A percentile compares a stretch with the other conserved stretches of the same genome.
Conservation (phyloP, 2,888 invertebrate genomes). For the Andrena flavipes region DNA sequence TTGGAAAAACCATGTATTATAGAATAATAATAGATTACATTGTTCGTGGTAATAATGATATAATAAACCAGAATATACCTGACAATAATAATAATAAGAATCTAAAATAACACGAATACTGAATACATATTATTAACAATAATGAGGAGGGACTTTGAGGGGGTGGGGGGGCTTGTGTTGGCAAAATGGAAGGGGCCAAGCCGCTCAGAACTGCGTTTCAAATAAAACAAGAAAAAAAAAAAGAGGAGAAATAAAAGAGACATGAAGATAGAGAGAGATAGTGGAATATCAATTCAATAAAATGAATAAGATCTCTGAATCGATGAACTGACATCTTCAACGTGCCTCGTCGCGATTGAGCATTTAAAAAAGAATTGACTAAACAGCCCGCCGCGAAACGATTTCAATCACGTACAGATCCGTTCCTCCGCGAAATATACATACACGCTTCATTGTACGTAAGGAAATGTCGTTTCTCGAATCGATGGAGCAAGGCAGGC, state of each 20-base stretch:
- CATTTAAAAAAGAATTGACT: slow-evolving; percentile 41
- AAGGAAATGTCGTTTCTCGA: slow-evolving; percentile 4
- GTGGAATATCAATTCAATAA: slow-evolving; percentile 34
- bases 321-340: slow-evolving; percentile 35
- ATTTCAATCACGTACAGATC: slow-evolving; percentile 27
- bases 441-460: neutral
- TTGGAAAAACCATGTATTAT: slow-evolving; percentile 75
- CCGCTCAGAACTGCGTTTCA: slow-evolving; percentile 62
- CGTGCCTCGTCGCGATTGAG: slow-evolving; percentile 16
- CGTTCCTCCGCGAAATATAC: slow-evolving; percentile 32
- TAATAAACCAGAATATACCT: slow-evolving; percentile 75
- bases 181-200: slow-evolving; percentile 62
- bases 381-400: slow-evolving; percentile 19
- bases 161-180: slow-evolving; percentile 42
- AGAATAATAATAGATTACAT: slow-evolving; percentile 77
- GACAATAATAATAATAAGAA: slow-evolving; percentile 71
- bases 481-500: slow-evolving; percentile 4
- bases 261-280: neutral
- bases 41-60: slow-evolving; percentile 70
- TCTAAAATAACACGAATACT: slow-evolving; percentile 80
- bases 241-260: neutral
- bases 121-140: slow-evolving; percentile 77
- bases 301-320: slow-evolving; percentile 39
- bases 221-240: slow-evolving; percentile 47
- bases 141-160: slow-evolving; percentile 61